A percentile compares a stretch with the other conserved stretches of the same genome.
These are phyloP conservation scores for Liopterus haemorrhoidalis DNA, from an alignment of 2,888 invertebrate genomes.

Conservation along the genomic window DNA sequence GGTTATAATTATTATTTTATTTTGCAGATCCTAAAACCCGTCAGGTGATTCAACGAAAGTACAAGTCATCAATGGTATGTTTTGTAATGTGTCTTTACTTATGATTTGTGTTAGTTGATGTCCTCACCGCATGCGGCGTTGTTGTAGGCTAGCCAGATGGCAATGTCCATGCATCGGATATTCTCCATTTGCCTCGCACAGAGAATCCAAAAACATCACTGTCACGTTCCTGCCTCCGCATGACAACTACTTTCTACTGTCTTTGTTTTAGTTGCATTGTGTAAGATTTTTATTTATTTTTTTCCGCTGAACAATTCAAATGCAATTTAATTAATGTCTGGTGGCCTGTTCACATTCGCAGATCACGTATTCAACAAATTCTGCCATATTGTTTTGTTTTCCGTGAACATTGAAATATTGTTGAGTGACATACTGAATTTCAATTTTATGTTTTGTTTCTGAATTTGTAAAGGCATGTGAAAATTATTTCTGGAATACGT, in stretches of 20 bases:
- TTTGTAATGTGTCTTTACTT: constrained; percentile 14
- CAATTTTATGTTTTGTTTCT: no score
- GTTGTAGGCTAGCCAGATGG: constrained; percentile 70
- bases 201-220: constrained; percentile 27
- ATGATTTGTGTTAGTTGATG: constrained; percentile 30
- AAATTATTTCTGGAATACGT: no score
- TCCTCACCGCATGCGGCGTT: constrained; percentile 42
- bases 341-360: constrained; percentile 11
- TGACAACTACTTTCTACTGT: constrained; percentile 26
- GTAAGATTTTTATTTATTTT: constrained; percentile 35
- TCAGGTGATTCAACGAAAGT: constrained; percentile 93
- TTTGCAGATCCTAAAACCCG: constrained; percentile 94
- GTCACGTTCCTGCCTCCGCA: constrained; percentile 31
- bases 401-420: no score
- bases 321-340: constrained; percentile 14
- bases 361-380: constrained; percentile 14
- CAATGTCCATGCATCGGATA: constrained; percentile 71
- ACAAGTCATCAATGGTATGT: constrained; percentile 97
- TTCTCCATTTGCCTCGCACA: constrained; percentile 65
- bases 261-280: constrained; percentile 29
- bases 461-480: no score
- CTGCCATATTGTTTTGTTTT: no score
- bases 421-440: no score
- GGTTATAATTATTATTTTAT: no score
- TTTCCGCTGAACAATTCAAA: constrained; percentile 10